Base-by-base conservation (phyloP, 1,140 invertebrate genomes). In the Scylla paramamosain region DNA sequence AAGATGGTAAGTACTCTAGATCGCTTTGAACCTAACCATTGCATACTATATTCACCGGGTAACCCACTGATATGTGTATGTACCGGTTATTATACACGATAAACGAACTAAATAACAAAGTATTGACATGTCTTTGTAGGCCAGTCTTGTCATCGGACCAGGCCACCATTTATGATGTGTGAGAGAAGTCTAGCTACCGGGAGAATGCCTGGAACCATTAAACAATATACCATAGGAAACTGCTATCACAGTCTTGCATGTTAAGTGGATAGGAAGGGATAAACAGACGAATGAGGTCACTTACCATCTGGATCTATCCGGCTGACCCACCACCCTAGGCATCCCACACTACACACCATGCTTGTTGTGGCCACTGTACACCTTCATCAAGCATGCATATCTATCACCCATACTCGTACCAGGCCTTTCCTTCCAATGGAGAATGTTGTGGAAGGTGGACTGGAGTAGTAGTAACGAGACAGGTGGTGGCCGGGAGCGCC, bases 1-100 rank as follows among this genome's bases (percentile, higher is more conserved):
- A 95, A 95, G 95, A 95, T 95, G 95, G 95, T 95, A 93, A 95
- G 95, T 52, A 12, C 28, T n/a, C 48, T 28, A 25, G 39, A 25
- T 28, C 1, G 14, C 20, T 86, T 20, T 83, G 8, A 31, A 82
- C 14, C 12, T 10, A 28, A 91, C 67, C 59, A 91, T 20, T 6
- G 10, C 20, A 14, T 91, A n/a, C 84, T 6, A 25, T 48, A 95
- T 90, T 93, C 16, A 46, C 52, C 39, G 8, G 45, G 82, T 31
- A 84, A 67, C 83, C 32, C 83, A 14, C 25, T 93, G 92, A 52
- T 25, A 28, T 28, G 12, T 93, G 67, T 20, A 28, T 77, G 83
- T 93, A 87, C 14, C 20, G 48, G n/a, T 46, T 29, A 20, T 92
- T 29, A 0, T 7, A 25, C 67, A n/a, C 25, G 67, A 77, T n/a